Conservation (phyloP, 1,140 invertebrate species). For the Ostrea edulis region DNA sequence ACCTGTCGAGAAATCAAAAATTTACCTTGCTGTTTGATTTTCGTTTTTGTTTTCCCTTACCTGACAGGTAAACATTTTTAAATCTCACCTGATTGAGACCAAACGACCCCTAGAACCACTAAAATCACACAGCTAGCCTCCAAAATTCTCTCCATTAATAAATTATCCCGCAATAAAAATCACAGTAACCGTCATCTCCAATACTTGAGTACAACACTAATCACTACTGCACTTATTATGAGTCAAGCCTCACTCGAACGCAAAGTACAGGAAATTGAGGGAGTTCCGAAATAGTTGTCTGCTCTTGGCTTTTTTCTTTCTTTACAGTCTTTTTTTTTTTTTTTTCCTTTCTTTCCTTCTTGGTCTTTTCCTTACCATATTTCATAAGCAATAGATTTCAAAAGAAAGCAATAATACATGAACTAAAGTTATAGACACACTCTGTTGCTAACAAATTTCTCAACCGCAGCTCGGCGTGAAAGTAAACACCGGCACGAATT, state of each 20-base stretch:
- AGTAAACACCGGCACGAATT: background rate
- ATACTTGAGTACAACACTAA: background rate
- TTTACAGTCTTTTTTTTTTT: no score
- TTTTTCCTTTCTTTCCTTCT: no score
- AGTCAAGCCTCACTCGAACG: conserved; percentile 25
- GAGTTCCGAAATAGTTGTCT: conserved; percentile 33
- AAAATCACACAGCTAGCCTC: background rate
- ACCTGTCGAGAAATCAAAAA: background rate
- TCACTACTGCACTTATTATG: background rate
- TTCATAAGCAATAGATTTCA: no score
- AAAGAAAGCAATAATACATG: background rate
- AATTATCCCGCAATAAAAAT: background rate
- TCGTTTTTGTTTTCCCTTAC: background rate
- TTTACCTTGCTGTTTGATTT: background rate
- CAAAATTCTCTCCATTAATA: conserved; percentile 4
- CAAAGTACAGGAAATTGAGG: conserved; percentile 6
- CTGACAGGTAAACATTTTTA: background rate
- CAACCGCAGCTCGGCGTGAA: background rate
- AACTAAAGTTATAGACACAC: background rate
- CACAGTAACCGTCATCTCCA: conserved; percentile 14
- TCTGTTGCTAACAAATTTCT: background rate
- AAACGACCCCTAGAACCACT: background rate
- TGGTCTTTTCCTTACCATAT: no score
- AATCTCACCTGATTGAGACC: background rate
- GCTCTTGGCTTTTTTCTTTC: background rate